These are phyloP conservation scores for Spilogale gracilis DNA, from an alignment of 2,113 vertebrate species.

Conservation along the genomic window DNA sequence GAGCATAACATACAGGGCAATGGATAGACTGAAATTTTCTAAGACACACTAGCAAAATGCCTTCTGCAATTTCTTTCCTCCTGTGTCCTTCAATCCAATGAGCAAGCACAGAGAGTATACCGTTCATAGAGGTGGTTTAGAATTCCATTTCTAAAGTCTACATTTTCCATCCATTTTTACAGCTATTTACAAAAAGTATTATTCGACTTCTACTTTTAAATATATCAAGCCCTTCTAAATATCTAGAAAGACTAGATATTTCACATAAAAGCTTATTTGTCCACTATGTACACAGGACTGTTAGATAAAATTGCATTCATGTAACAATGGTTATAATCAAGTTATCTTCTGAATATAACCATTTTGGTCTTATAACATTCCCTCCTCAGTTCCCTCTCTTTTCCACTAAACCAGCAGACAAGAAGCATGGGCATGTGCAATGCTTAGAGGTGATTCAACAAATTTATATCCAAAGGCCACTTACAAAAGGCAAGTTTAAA, in stretches of 20 bases:
- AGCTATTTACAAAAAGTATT: neutral
- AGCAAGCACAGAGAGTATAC: neutral
- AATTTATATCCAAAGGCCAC: neutral
- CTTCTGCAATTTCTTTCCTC: neutral
- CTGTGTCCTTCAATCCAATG: neutral
- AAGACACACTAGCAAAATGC: neutral
- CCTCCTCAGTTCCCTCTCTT: neutral
- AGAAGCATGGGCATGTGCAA: neutral
- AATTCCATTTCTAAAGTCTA: neutral
- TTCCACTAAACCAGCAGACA: neutral
- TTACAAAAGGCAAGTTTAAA: neutral
- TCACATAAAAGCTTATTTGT: neutral
- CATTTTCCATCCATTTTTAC: neutral
- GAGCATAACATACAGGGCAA: neutral
- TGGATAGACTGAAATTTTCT: neutral
- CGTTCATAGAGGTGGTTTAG: neutral
- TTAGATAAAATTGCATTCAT: neutral
- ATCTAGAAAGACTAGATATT: neutral
- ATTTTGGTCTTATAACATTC: neutral
- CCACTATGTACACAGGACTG: neutral
- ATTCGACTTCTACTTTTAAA: neutral
- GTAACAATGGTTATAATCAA: neutral
- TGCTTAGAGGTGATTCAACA: neutral
- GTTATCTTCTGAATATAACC: neutral
- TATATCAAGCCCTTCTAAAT: neutral